Conservation (phyloP, 1,140 invertebrate genomes). For the Lasaia peninsularis region DNA sequence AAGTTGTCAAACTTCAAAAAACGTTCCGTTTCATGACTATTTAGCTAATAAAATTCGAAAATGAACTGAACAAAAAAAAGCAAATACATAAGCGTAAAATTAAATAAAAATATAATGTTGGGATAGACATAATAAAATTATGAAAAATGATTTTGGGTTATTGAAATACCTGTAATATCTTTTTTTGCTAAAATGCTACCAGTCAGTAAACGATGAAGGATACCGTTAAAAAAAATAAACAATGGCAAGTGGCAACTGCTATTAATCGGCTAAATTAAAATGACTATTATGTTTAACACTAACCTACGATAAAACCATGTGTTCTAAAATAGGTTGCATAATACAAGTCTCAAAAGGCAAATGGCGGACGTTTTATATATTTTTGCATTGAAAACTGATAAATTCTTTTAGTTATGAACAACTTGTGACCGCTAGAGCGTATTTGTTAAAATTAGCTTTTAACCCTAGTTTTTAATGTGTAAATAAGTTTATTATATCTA, state of each 20-base stretch:
- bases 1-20: background rate
- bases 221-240: conserved; percentile 48
- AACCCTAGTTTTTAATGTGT: conserved; percentile 76
- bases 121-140: background rate
- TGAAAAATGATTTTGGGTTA: background rate
- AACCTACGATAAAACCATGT: conserved; percentile 16
- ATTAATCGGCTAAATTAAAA: conserved; percentile 48
- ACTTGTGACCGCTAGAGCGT: conserved; percentile 73
- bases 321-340: conserved; percentile 42
- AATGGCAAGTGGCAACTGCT: conserved; percentile 56
- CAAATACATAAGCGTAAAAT: background rate
- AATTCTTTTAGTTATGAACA: conserved; percentile 78
- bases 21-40: conserved; percentile 1
- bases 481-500: conserved; percentile 74
- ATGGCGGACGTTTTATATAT: conserved; percentile 78
- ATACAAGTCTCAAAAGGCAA: conserved; percentile 75
- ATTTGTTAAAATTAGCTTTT: conserved; percentile 75
- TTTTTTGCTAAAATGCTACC: background rate
- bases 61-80: background rate
- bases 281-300: conserved; percentile 15
- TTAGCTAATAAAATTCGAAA: background rate
- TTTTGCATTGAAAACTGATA: conserved; percentile 77
- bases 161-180: background rate
- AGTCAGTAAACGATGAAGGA: conserved; percentile 19
- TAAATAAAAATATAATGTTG: background rate